Base-by-base conservation (phyloP, 2,888 invertebrate species). In the Orchestes rusci region DNA sequence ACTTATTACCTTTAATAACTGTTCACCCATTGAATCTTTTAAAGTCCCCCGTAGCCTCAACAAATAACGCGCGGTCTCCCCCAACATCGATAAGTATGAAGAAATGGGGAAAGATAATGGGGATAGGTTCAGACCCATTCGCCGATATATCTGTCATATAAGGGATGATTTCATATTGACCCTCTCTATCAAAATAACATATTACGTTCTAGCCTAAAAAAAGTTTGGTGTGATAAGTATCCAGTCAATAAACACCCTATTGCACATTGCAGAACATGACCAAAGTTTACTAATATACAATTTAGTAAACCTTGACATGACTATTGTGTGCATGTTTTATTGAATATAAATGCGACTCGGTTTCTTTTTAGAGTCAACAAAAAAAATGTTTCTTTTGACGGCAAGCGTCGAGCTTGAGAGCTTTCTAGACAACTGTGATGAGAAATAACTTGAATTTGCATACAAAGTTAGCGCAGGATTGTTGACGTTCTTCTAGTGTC, bases 141-240 rank as follows among this genome's bases (percentile, higher is more conserved):
- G 31, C 42, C 43, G 43, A 43, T 45, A 50, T 50, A 46, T 50
- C 42, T 50, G 50, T 50, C 50, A 50, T 50, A 45, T 49, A 46
- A 45, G 43, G 40, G 43, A 46, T 50, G 43, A 50, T 50, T 50
- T 50, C 39, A 39, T 49, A 49, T 49, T 49, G 49, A 49, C 49
- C 49, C 40, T 38, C 43, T 46, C 43, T 43, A 50, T 50, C 50
- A 46, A 50, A 50, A 50, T 50, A 50, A 46, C 45, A 50, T 50
- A 50, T 50, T 50, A 43, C 35, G 32, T n/a, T 44, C 37, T 44
- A 37, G 43, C 15, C 39, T 34, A 39, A 45, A 48, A 38, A 45
- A 47, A 43, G n/a, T n/a, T n/a, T n/a, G n/a, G n/a, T n/a, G n/a
- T n/a, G n/a, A n/a, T n/a, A n/a, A n/a, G n/a, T n/a, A n/a, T n/a